phyloP scores from a whole-genome alignment of 2,797 vertebrate species.

The Paguma larvata region DNA sequence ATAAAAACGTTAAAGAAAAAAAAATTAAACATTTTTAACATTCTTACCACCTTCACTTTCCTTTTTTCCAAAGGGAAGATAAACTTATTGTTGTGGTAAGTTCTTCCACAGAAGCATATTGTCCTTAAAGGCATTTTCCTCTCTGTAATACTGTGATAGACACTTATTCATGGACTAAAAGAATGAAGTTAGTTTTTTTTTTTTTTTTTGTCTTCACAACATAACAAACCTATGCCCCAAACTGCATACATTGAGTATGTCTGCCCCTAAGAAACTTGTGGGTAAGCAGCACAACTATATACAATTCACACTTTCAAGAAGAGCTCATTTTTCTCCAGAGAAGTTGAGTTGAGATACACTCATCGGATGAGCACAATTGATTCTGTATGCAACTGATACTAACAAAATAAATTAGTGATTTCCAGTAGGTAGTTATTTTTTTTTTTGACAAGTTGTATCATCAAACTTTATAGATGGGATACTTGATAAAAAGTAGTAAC shows the following conservation, averaged over 20 bases:
- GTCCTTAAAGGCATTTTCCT: slow-evolving; percentile 9
- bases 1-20: too few species aligned
- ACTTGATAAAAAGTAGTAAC: neutral
- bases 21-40: too few species aligned
- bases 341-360: neutral
- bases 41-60: neutral
- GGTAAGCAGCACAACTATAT: neutral
- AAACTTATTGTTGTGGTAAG: slow-evolving; percentile 8
- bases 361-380: neutral
- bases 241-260: neutral
- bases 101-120: neutral
- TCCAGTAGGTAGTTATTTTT: neutral
- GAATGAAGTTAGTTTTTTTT: neutral
- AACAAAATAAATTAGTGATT: neutral
- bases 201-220: neutral
- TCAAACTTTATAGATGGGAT: neutral
- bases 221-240: neutral
- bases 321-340: neutral
- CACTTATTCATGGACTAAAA: neutral
- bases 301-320: neutral
- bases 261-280: neutral
- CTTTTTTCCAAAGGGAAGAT: neutral
- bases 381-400: neutral
- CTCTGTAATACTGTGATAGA: neutral
- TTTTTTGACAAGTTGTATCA: neutral